Conservation (phyloP, 1,140 invertebrate species). For the Temnothorax nylanderi region DNA sequence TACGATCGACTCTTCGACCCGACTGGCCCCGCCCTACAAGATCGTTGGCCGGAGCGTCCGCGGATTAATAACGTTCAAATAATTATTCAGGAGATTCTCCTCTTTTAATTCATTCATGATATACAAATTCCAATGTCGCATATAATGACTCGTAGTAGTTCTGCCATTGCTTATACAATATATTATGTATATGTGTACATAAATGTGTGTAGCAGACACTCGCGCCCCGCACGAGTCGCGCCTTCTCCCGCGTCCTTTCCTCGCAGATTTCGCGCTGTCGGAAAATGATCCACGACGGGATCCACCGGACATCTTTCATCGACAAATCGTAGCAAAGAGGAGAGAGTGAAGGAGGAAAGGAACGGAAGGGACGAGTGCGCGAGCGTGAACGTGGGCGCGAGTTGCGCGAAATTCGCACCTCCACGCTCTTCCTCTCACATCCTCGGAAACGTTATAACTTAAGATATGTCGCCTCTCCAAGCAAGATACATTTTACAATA, state of each 20-base stretch:
- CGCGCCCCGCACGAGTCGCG: slow-evolving; percentile 49
- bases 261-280: slow-evolving; percentile 15
- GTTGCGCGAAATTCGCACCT: slow-evolving; percentile 59
- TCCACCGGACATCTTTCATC: neutral
- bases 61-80: slow-evolving; percentile 59
- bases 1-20: neutral
- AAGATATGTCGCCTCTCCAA: slow-evolving; percentile 82
- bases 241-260: neutral
- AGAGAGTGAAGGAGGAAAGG: slow-evolving; percentile 11
- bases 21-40: neutral
- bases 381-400: slow-evolving; percentile 64
- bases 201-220: slow-evolving; percentile 74
- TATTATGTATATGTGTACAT: slow-evolving; percentile 78
- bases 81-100: slow-evolving; percentile 79
- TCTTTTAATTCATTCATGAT: slow-evolving; percentile 84
- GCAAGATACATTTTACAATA: slow-evolving; percentile 84
- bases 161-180: slow-evolving; percentile 82
- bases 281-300: neutral
- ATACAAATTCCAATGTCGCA: slow-evolving; percentile 83
- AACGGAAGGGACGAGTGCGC: slow-evolving; percentile 56
- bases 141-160: slow-evolving; percentile 81
- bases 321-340: slow-evolving; percentile 10
- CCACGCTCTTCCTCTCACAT: slow-evolving; percentile 49
- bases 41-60: slow-evolving; percentile 7
- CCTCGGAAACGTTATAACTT: slow-evolving; percentile 78